Conservation (phyloP, 30 jellyfish, hydroid and myxozoan genomes). For the Phacellophora camtschatica region DNA sequence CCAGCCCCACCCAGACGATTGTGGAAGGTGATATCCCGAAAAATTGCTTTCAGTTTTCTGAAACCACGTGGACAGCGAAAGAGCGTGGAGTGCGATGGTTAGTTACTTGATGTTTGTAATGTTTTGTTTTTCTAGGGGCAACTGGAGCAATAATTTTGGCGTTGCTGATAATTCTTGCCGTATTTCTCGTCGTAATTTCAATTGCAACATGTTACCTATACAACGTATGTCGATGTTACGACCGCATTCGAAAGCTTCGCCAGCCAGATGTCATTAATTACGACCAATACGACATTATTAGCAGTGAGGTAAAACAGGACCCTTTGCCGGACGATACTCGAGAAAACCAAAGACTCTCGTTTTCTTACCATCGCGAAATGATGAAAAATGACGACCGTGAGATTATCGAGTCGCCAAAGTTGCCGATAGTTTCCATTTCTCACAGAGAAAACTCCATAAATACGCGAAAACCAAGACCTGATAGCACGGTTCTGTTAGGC, state of each 20-base stretch:
- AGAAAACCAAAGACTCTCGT: not conserved
- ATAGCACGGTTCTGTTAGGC: conserved; percentile 62
- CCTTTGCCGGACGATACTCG: not conserved
- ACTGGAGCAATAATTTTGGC: conserved; percentile 46
- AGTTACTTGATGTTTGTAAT: too few species aligned
- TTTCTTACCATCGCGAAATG: not conserved
- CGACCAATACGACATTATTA: not conserved
- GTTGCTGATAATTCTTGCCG: conserved; percentile 45
- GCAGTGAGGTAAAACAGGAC: not conserved
- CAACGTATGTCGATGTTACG: conserved; percentile 41
- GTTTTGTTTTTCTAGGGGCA: too few species aligned
- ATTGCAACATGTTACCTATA: conserved; percentile 40
- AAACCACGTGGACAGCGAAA: too few species aligned
- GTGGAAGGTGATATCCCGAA: too few species aligned
- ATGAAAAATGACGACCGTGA: not conserved
- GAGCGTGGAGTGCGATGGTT: too few species aligned
- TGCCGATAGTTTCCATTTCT: conserved; percentile 26
- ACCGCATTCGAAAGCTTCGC: conserved; percentile 13
- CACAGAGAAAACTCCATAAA: not conserved
- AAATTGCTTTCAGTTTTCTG: too few species aligned
- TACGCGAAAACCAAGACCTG: conserved; percentile 74
- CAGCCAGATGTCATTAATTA: conserved; percentile 13
- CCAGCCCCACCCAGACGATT: too few species aligned
- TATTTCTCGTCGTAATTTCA: conserved; percentile 17
- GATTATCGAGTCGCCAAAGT: not conserved